Conservation (phyloP, 2,888 invertebrate genomes). For the Eledona agricola region DNA sequence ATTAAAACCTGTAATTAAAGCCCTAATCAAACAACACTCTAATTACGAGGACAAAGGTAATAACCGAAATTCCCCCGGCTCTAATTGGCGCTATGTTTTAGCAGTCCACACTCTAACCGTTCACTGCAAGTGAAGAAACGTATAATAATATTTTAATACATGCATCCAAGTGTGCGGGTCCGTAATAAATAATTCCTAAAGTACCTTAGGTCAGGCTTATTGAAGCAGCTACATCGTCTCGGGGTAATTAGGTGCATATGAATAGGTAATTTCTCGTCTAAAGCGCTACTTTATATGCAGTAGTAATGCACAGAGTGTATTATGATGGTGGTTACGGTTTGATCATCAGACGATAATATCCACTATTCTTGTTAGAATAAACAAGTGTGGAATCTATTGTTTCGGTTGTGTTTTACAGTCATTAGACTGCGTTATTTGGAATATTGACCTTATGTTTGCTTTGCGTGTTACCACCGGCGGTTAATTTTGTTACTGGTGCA, state of each 20-base stretch:
- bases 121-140: neutral
- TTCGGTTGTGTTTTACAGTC: slow-evolving; percentile 7
- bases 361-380: slow-evolving; percentile 12
- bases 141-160: neutral
- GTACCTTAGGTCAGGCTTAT: slow-evolving; percentile 1
- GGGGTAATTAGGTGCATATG: slow-evolving; percentile 17
- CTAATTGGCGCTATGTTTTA: slow-evolving; percentile 9
- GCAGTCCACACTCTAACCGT: slow-evolving; percentile 1
- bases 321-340: slow-evolving; percentile 6
- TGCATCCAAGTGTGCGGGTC: neutral
- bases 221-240: slow-evolving; percentile 7
- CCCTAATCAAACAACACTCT: slow-evolving; percentile 13
- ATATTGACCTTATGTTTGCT: slow-evolving; percentile 22
- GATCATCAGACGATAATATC: slow-evolving; percentile 21
- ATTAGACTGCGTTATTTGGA: slow-evolving; percentile 5
- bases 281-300: slow-evolving; percentile 20
- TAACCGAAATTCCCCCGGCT: slow-evolving; percentile 13
- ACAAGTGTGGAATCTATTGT: slow-evolving; percentile 20
- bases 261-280: slow-evolving; percentile 18
- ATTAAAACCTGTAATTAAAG: slow-evolving; percentile 21
- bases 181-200: slow-evolving; percentile 10
- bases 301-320: slow-evolving; percentile 4
- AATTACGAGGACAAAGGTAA: slow-evolving; percentile 21
- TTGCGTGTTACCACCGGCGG: slow-evolving; percentile 20
- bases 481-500: slow-evolving; percentile 30